phyloP scores from a whole-genome alignment of 1,140 invertebrate species.

The Schlechtendalia chinensis region DNA sequence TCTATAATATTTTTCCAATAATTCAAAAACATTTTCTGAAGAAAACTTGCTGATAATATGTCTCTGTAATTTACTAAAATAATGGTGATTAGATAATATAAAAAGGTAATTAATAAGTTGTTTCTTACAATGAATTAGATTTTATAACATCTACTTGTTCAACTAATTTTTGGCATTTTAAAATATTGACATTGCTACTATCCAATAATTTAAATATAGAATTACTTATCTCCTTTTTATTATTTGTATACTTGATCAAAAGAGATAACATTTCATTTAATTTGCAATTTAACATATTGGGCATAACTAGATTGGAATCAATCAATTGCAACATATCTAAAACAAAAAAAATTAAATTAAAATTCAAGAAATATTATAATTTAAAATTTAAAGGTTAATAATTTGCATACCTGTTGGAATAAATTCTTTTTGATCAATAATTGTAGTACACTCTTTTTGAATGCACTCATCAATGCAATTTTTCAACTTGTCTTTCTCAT shows the following conservation, averaged over 20 bases:
- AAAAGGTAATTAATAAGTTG: not conserved
- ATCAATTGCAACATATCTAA: slow-evolving; percentile 17
- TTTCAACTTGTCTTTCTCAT: slow-evolving; percentile 21
- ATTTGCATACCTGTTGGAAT: not conserved
- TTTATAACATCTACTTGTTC: slow-evolving; percentile 21
- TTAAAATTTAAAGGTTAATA: not conserved
- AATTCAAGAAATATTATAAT: no score
- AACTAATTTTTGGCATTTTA: slow-evolving; percentile 10
- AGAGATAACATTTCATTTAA: slow-evolving; percentile 22
- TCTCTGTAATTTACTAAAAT: slow-evolving; percentile 30
- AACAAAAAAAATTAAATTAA: not conserved
- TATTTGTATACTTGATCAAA: slow-evolving; percentile 24
- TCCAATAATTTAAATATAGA: not conserved
- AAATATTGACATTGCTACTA: slow-evolving; percentile 26
- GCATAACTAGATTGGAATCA: not conserved
- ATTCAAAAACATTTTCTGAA: not conserved
- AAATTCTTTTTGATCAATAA: slow-evolving; percentile 33
- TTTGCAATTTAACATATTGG: slow-evolving; percentile 9
- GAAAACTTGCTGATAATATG: slow-evolving; percentile 8
- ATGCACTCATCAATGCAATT: not conserved
- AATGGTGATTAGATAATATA: not conserved
- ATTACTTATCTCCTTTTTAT: slow-evolving; percentile 4
- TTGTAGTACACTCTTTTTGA: not conserved
- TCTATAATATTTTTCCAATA: slow-evolving; percentile 9
- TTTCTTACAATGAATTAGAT: slow-evolving; percentile 14